Conservation (phyloP, 2,888 invertebrate species). For the Conomelus anceps region DNA sequence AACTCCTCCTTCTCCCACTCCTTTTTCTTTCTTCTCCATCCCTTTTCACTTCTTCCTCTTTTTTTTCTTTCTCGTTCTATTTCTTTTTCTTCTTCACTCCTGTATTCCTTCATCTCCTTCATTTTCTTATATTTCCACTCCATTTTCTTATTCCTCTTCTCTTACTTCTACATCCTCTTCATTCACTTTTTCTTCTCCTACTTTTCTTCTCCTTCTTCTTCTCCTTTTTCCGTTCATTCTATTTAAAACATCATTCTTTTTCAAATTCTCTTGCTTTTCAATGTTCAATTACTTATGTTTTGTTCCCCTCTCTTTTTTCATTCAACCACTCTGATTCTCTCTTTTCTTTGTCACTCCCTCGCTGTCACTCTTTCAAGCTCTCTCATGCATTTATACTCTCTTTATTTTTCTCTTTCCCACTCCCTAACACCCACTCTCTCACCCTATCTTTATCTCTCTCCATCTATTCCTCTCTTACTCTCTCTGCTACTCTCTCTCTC, state of each 20-base stretch:
- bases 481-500: neutral
- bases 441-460: slow-evolving; percentile 1
- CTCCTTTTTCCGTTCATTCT: too few relatives aligned
- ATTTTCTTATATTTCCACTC: neutral
- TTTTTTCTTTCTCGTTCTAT: neutral
- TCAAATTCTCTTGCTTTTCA: too few relatives aligned
- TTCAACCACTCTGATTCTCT: too few relatives aligned
- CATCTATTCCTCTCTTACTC: neutral
- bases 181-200: too few relatives aligned
- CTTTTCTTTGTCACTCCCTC: too few relatives aligned
- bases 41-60: neutral
- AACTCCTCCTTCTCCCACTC: neutral
- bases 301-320: too few relatives aligned
- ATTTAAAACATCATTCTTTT: too few relatives aligned
- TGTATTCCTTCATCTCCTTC: too few relatives aligned
- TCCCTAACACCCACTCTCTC: slow-evolving; percentile 4
- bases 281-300: too few relatives aligned
- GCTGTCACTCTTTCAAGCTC: too few relatives aligned
- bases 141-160: neutral
- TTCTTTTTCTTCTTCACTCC: neutral
- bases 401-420: too few relatives aligned
- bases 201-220: neutral
- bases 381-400: too few relatives aligned
- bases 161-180: neutral
- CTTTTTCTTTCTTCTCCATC: neutral